Conservation (phyloP, 2,888 invertebrate species). For the Caenorhabditis japonica region DNA sequence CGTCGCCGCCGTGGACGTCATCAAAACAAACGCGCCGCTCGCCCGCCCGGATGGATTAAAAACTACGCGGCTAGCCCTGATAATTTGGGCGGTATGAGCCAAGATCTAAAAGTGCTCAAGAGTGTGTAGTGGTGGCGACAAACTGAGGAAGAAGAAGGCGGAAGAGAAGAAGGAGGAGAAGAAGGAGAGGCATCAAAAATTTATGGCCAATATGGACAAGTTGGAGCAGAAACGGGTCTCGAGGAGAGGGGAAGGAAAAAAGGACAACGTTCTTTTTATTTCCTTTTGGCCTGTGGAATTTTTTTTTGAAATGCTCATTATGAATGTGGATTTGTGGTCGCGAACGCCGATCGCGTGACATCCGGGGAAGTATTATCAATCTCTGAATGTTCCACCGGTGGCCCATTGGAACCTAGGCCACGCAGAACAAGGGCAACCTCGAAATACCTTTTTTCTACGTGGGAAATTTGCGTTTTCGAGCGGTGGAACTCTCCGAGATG, state of each 20-base stretch:
- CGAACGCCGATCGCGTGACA: no score
- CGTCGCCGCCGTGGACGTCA: constrained; percentile 13
- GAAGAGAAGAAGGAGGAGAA: constrained; percentile 7
- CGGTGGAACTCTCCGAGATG: no score
- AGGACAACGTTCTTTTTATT: no score
- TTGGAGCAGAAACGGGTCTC: constrained; percentile 9
- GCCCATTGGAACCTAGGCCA: no score
- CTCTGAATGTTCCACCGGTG: no score
- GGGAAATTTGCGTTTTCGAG: no score
- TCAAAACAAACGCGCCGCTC: constrained; percentile 14
- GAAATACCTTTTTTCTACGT: no score
- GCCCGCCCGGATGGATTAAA: constrained; percentile 17
- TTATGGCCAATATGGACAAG: constrained; percentile 52
- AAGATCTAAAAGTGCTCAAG: constrained; percentile 11
- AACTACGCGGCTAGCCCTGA: background rate
- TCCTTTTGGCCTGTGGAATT: no score
- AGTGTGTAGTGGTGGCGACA: constrained; percentile 12
- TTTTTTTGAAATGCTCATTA: no score
- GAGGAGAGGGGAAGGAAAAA: constrained; percentile 12
- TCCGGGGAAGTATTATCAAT: no score
- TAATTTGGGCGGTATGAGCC: background rate
- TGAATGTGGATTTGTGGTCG: no score
- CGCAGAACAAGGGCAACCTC: no score
- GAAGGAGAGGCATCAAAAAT: constrained; percentile 52
- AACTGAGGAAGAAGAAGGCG: constrained; percentile 4